Evolutionary conservation across 2,113 vertebrate genomes (phyloP).

Genomic region (Pyxicephalus adspersus): DNA sequence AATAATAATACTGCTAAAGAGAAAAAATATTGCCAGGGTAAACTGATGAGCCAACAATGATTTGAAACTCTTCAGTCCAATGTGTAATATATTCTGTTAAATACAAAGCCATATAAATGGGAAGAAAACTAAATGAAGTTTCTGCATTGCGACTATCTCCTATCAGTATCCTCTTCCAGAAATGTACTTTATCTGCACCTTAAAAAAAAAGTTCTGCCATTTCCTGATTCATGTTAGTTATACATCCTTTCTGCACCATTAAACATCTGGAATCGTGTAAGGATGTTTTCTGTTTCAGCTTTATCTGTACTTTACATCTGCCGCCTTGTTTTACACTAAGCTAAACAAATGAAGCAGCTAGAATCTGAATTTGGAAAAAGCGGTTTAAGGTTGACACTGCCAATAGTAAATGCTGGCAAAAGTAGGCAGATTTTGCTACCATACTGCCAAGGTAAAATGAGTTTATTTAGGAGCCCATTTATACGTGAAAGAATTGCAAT

Average conservation of each 20-base stretch:
- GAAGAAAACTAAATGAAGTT: too few relatives aligned
- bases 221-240: constrained; percentile 7
- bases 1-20: too few relatives aligned
- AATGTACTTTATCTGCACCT: not conserved
- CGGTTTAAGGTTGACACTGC: not conserved
- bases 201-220: not conserved
- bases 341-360: constrained; percentile 36
- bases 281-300: constrained; percentile 37
- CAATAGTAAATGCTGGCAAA: not conserved
- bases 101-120: too few relatives aligned
- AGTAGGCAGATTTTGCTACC: too few relatives aligned
- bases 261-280: constrained; percentile 35
- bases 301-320: constrained; percentile 39
- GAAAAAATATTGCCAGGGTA: too few relatives aligned
- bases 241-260: constrained; percentile 29
- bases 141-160: not conserved
- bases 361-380: constrained; percentile 16
- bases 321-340: constrained; percentile 37
- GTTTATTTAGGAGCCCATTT: too few relatives aligned
- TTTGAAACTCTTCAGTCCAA: too few relatives aligned
- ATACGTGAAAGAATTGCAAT: too few relatives aligned
- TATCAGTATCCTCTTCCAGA: not conserved
- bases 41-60: too few relatives aligned
- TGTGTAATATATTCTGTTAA: too few relatives aligned
- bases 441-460: too few relatives aligned